These are phyloP conservation scores for Netelia melanura DNA, from an alignment of 2,888 invertebrate species.

Conservation along the genomic window DNA sequence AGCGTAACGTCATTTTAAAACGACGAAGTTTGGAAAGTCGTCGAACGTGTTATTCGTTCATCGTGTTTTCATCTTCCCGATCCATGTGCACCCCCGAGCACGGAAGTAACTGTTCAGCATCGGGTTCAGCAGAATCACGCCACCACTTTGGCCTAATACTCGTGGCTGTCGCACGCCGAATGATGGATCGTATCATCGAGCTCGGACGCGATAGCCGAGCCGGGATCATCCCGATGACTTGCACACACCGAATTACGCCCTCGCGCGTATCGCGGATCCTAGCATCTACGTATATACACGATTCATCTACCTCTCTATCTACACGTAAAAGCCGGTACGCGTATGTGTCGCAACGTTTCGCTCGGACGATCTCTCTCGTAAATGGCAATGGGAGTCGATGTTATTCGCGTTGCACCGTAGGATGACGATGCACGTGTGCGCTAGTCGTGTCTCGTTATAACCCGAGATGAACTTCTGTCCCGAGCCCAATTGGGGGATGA, in stretches of 20 bases:
- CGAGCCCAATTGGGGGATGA: conserved; percentile 79
- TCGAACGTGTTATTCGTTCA: conserved; percentile 33
- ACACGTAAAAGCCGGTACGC: conserved; percentile 28
- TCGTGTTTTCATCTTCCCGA: not conserved
- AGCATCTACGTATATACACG: conserved; percentile 8
- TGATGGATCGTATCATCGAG: conserved; percentile 79
- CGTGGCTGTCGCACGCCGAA: conserved; percentile 79
- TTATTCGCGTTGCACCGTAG: conserved; percentile 51
- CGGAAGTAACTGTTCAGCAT: conserved; percentile 69
- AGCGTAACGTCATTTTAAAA: conserved; percentile 54
- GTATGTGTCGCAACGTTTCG: conserved; percentile 45
- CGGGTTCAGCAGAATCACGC: conserved; percentile 81
- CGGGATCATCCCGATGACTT: conserved; percentile 83
- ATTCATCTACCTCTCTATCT: not conserved
- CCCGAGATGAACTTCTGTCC: conserved; percentile 76
- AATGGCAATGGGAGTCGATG: conserved; percentile 31
- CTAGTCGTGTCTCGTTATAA: conserved; percentile 68
- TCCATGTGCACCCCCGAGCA: not conserved
- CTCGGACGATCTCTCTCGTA: conserved; percentile 37
- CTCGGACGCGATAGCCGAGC: conserved; percentile 55
- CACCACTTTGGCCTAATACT: conserved; percentile 80
- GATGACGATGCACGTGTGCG: conserved; percentile 61
- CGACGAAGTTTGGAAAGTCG: conserved; percentile 42
- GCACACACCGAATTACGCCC: conserved; percentile 82
- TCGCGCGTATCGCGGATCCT: conserved; percentile 73